phyloP scores from a whole-genome alignment of 2,797 vertebrate species.

The Oryzias sinensis region DNA sequence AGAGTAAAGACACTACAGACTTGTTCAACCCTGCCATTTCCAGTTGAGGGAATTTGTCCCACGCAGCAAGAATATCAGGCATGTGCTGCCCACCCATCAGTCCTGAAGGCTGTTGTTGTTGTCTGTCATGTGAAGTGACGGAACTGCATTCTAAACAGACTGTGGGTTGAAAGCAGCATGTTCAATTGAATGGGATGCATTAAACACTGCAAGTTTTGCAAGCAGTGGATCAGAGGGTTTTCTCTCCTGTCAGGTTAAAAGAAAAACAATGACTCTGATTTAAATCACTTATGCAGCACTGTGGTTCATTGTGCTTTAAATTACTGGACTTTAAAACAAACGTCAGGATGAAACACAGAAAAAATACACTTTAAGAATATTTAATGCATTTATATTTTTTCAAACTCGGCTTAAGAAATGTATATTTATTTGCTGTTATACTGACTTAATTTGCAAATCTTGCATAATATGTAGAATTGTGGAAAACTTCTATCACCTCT shows the following conservation, averaged over 20 bases:
- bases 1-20: not conserved
- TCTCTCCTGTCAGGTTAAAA: constrained; percentile 40
- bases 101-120: constrained; percentile 44
- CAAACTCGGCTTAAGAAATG: too few species aligned
- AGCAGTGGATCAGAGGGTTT: constrained; percentile 39
- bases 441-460: too few species aligned
- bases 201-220: constrained; percentile 49
- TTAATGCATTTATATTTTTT: not conserved
- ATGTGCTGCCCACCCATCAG: constrained; percentile 44
- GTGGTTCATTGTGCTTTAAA: constrained; percentile 28
- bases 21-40: constrained; percentile 35
- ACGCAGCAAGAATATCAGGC: constrained; percentile 25
- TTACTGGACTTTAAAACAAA: constrained; percentile 28
- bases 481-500: too few species aligned
- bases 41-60: constrained; percentile 21
- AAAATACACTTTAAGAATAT: constrained; percentile 3
- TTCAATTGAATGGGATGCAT: constrained; percentile 24
- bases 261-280: constrained; percentile 64
- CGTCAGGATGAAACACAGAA: constrained; percentile 11
- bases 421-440: too few species aligned
- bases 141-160: constrained; percentile 38
- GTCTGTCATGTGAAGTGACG: constrained; percentile 35
- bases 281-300: constrained; percentile 51
- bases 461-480: too few species aligned
- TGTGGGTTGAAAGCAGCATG: constrained; percentile 36